A percentile compares a stretch with the other conserved stretches of the same genome.
These are phyloP conservation scores for Alethe diademata DNA, from an alignment of 2,113 vertebrate genomes.

Conservation along the genomic window DNA sequence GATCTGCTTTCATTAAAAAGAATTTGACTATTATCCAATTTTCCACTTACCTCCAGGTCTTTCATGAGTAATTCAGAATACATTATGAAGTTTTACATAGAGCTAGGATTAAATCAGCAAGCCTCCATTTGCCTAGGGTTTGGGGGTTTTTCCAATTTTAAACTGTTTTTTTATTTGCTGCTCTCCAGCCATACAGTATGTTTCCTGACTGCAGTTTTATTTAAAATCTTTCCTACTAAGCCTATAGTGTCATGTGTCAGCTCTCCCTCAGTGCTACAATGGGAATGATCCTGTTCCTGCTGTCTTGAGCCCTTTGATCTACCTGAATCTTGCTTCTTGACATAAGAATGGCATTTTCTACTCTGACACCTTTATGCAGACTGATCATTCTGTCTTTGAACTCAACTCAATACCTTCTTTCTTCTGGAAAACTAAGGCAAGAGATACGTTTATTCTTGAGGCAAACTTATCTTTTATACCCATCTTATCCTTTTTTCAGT, in stretches of 20 bases:
- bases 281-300: not conserved
- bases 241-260: not conserved
- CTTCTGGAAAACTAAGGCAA: not conserved
- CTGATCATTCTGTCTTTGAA: not conserved
- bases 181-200: not conserved
- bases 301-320: not conserved
- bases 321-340: not conserved
- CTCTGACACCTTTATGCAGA: not conserved
- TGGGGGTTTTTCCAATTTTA: not conserved
- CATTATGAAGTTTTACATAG: not conserved
- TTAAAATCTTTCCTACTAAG: not conserved
- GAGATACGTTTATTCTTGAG: not conserved
- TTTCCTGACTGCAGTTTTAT: not conserved
- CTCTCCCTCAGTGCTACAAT: not conserved
- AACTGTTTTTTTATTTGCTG: not conserved
- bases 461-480: not conserved
- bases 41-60: not conserved
- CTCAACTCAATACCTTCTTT: not conserved
- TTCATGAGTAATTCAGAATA: not conserved
- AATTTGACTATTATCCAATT: not conserved
- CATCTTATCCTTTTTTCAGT: not conserved
- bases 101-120: slow-evolving; percentile 13
- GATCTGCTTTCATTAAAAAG: slow-evolving; percentile 7
- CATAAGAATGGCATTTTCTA: not conserved
- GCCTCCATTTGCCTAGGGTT: not conserved